A percentile compares a stretch with the other conserved stretches of the same genome.
phyloP scores from a whole-genome alignment of 2,113 vertebrate species.

The Chunga burmeisteri region DNA sequence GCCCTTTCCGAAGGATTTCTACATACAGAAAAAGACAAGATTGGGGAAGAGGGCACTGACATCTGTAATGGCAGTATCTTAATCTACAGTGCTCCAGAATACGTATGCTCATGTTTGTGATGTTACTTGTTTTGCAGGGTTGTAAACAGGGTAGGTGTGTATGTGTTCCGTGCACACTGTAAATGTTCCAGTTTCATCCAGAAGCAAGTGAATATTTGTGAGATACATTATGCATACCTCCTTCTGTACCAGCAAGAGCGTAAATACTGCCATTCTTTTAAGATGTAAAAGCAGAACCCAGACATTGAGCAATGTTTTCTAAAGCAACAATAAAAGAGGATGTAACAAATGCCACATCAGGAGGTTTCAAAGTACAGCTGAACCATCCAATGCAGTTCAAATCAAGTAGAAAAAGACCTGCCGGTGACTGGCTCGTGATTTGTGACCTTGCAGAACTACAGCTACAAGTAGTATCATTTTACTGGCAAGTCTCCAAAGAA shows the following conservation, averaged over 20 bases:
- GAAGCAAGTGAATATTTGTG: neutral
- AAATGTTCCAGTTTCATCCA: neutral
- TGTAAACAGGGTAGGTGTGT: neutral
- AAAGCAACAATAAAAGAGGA: neutral
- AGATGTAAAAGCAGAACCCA: neutral
- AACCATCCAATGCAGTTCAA: fast-evolving
- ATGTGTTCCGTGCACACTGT: fast-evolving
- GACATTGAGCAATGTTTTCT: neutral
- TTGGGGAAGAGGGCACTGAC: fast-evolving
- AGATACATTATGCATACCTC: neutral
- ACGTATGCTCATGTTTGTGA: fast-evolving
- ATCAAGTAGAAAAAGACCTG: neutral
- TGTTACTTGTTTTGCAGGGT: neutral
- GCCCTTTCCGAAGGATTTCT: neutral
- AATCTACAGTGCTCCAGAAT: fast-evolving
- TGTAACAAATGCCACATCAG: neutral
- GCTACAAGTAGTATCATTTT: neutral
- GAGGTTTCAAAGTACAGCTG: neutral
- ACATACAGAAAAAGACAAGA: too few species aligned
- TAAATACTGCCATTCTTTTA: neutral
- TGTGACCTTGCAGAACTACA: fast-evolving
- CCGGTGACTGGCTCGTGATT: fast-evolving
- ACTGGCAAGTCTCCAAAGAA: neutral
- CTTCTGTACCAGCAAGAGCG: neutral
- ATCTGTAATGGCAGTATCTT: neutral